Evolutionary conservation across 2,888 invertebrate genomes (phyloP).

Genomic region (Tortrix viridana): DNA sequence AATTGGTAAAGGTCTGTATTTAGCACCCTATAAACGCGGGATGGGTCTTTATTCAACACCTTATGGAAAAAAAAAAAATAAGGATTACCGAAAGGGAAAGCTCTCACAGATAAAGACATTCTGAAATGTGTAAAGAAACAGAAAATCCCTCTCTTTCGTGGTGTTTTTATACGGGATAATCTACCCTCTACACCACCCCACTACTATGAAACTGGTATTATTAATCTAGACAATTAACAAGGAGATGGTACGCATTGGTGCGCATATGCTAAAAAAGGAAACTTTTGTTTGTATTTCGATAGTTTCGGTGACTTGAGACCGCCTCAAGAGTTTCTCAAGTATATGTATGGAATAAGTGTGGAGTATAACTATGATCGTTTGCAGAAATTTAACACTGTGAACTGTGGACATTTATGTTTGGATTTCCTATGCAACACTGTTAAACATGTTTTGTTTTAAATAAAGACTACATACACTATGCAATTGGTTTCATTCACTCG

Average conservation of each 20-base stretch:
- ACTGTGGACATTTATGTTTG: constrained; percentile 22
- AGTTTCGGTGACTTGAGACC: constrained; percentile 27
- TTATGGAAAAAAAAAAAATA: not conserved
- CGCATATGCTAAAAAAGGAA: constrained; percentile 18
- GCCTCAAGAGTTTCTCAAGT: constrained; percentile 11
- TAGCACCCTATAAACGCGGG: not conserved
- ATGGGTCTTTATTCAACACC: constrained; percentile 4
- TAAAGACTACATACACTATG: not conserved
- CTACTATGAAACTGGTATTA: constrained; percentile 16
- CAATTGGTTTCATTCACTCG: too few relatives aligned
- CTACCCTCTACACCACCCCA: not conserved
- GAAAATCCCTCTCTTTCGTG: constrained; percentile 15
- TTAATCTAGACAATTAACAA: constrained; percentile 13
- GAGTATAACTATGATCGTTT: constrained; percentile 20
- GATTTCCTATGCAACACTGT: not conserved
- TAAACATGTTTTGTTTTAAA: constrained; percentile 10
- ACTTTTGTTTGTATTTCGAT: constrained; percentile 17
- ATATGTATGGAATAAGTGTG: not conserved
- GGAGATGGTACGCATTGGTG: constrained; percentile 15
- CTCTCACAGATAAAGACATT: constrained; percentile 3
- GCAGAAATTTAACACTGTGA: constrained; percentile 7
- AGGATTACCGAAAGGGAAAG: constrained; percentile 1
- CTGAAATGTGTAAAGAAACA: not conserved
- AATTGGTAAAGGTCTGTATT: not conserved
- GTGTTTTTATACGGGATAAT: constrained; percentile 22